phyloP scores from a whole-genome alignment of 2,797 vertebrate genomes.

The Coccyzus lansbergi region DNA sequence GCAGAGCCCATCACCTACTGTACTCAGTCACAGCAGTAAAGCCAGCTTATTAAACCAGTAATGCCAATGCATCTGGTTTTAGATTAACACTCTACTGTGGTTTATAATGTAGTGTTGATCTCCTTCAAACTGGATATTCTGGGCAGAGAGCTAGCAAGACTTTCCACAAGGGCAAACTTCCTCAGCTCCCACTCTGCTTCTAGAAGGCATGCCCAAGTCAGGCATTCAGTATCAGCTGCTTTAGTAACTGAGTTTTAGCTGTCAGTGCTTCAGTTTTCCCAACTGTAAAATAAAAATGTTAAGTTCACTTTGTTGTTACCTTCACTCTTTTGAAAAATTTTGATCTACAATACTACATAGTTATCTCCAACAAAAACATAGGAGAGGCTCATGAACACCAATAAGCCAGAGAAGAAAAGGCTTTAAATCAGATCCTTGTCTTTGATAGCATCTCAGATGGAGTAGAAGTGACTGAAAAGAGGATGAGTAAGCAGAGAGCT shows the following conservation, averaged over 20 bases:
- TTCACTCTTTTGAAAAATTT: background rate
- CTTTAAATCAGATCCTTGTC: background rate
- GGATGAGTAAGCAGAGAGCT: background rate
- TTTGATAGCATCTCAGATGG: background rate
- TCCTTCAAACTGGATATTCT: background rate
- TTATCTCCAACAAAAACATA: background rate
- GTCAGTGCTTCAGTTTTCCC: background rate
- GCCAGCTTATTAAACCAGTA: background rate
- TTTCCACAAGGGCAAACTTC: background rate
- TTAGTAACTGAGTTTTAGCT: background rate
- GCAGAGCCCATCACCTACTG: background rate
- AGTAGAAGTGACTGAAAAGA: background rate
- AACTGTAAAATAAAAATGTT: background rate
- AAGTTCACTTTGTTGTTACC: background rate
- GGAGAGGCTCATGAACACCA: background rate
- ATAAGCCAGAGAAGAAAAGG: background rate
- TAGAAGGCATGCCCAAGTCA: background rate
- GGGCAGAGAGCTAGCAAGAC: background rate
- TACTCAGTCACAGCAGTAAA: background rate
- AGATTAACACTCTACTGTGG: background rate
- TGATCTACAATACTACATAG: background rate
- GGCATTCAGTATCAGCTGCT: background rate
- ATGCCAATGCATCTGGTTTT: background rate
- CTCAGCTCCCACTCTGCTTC: background rate
- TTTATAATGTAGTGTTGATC: background rate